Conservation (phyloP, 2,797 vertebrate genomes). For the Masticophis lateralis region DNA sequence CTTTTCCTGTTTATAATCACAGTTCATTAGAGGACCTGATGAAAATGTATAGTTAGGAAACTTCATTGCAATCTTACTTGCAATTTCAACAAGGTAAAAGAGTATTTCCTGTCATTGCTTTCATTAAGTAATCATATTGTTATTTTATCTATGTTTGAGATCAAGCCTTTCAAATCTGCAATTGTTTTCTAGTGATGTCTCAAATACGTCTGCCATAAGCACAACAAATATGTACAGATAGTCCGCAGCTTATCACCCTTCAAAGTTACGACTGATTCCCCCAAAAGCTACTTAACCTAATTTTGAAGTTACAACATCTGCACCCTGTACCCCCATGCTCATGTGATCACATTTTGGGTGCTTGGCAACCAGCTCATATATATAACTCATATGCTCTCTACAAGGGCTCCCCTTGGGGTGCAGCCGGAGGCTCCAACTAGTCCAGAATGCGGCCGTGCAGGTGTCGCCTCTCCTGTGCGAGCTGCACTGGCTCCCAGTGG, state of each 20-base stretch:
- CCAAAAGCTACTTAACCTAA: neutral
- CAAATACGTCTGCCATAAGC: slow-evolving; percentile 55
- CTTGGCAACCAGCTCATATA: neutral
- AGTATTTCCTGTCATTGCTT: slow-evolving; percentile 47
- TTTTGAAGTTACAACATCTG: neutral
- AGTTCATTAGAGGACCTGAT: neutral
- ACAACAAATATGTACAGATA: neutral
- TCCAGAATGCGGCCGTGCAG: too few relatives aligned
- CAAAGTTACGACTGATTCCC: neutral
- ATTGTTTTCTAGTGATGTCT: slow-evolving; percentile 56
- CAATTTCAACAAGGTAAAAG: slow-evolving; percentile 45
- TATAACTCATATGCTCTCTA: neutral
- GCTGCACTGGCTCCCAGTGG: too few relatives aligned
- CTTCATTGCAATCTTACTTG: slow-evolving; percentile 47
- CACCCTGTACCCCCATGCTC: neutral
- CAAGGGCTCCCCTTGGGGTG: too few relatives aligned
- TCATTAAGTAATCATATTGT: slow-evolving; percentile 38
- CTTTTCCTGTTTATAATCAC: neutral
- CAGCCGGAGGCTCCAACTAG: too few relatives aligned
- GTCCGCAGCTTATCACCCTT: neutral
- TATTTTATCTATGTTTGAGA: slow-evolving; percentile 58
- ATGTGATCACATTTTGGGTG: neutral
- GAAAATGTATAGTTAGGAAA: neutral
- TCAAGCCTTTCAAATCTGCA: slow-evolving; percentile 55
- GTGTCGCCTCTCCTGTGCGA: too few relatives aligned